Percentiles rank a stretch among this genome's conserved stretches.
Conservation (phyloP, 2,113 vertebrate genomes). For the Callorhinus ursinus region DNA sequence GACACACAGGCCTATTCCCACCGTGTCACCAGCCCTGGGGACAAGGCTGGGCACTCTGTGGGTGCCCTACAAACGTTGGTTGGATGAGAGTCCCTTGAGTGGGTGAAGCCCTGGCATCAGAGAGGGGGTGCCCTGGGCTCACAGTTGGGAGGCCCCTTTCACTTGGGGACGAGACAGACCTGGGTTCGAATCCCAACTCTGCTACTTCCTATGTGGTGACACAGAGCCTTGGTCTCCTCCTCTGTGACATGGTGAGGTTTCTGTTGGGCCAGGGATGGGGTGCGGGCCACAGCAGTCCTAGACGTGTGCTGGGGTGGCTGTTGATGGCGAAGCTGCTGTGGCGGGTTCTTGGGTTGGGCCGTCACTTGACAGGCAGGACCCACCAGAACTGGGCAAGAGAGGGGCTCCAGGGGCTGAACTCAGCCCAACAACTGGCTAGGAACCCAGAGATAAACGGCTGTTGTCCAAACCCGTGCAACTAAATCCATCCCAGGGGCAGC, state of each 20-base stretch:
- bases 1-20: background rate
- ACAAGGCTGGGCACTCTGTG: accelerated
- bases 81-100: background rate
- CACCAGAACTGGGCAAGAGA: background rate
- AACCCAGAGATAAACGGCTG: background rate
- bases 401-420: background rate
- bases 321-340: accelerated
- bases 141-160: background rate
- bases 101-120: background rate
- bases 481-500: background rate
- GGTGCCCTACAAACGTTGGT: too few species aligned
- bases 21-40: accelerated
- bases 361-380: background rate
- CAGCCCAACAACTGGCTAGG: background rate
- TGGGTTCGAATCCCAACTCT: background rate
- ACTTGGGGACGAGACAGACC: background rate
- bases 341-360: background rate
- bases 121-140: too few species aligned
- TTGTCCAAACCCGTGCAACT: background rate
- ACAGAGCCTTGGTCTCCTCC: background rate
- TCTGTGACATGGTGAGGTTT: background rate
- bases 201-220: background rate
- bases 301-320: accelerated
- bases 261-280: background rate
- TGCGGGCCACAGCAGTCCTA: background rate